Evolutionary conservation across 2,797 vertebrate species (phyloP).

Genomic region (Enteromius viviparus): DNA sequence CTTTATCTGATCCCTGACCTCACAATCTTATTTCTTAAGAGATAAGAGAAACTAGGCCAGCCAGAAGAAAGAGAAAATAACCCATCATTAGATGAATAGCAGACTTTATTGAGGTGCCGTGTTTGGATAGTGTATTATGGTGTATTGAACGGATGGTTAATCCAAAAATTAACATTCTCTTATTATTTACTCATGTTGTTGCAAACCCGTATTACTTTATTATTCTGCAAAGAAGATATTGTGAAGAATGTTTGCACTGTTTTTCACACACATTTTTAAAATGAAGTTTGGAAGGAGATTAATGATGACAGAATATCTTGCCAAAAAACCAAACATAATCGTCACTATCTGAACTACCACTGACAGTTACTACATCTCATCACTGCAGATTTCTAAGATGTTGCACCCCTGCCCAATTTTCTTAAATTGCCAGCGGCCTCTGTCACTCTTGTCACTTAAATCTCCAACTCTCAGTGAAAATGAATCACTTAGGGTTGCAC

Average conservation of each 20-base stretch:
- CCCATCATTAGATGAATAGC: not conserved
- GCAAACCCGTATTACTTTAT: not conserved
- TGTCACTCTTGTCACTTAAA: not conserved
- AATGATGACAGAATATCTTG: not conserved
- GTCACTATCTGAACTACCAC: not conserved
- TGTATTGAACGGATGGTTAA: not conserved
- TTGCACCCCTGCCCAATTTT: conserved; percentile 1
- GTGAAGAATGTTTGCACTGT: not conserved
- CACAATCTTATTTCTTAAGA: not conserved
- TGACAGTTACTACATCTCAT: not conserved
- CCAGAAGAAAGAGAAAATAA: conserved; percentile 18
- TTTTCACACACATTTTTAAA: not conserved
- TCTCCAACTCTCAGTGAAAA: not conserved
- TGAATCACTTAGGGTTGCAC: not conserved
- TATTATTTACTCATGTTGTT: not conserved
- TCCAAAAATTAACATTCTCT: not conserved
- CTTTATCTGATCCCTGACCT: conserved; percentile 29
- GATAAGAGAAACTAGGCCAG: conserved; percentile 30
- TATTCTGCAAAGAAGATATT: not conserved
- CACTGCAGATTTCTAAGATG: not conserved
- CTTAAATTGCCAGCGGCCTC: not conserved
- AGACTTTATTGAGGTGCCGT: not conserved
- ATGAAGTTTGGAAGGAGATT: not conserved
- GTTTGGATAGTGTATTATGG: not conserved
- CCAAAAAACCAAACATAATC: no score